Conservation (phyloP, 2,888 invertebrate species). For the Microctonus aethiopoides region DNA sequence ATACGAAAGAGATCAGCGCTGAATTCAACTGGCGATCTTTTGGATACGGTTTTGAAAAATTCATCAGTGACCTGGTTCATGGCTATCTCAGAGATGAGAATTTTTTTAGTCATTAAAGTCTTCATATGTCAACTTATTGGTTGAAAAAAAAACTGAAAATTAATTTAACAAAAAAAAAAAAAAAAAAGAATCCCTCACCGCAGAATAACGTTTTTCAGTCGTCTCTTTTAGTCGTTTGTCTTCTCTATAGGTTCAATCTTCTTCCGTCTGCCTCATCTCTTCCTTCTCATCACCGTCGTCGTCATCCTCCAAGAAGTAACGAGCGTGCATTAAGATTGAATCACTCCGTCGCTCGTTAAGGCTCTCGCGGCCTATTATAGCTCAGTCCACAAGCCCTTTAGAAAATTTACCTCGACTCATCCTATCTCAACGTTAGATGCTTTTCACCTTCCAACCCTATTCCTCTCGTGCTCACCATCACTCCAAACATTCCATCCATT, state of each 20-base stretch:
- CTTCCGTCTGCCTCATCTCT: not conserved
- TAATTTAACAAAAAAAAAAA: not conserved
- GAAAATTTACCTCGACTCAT: slow-evolving; percentile 49
- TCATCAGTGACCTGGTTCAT: slow-evolving; percentile 17
- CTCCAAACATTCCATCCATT: slow-evolving; percentile 45
- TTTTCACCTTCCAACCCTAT: not conserved
- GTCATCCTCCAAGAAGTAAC: slow-evolving; percentile 48
- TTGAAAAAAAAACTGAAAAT: not conserved
- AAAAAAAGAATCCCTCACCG: not conserved
- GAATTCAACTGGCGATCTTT: slow-evolving; percentile 11
- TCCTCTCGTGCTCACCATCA: slow-evolving; percentile 1
- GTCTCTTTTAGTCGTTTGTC: not conserved
- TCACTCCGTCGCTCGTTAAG: slow-evolving; percentile 57
- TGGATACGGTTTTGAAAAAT: slow-evolving; percentile 21
- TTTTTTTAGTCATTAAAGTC: not conserved
- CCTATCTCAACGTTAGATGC: not conserved
- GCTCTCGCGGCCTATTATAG: slow-evolving; percentile 52
- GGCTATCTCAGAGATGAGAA: slow-evolving; percentile 16
- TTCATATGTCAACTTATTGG: not conserved
- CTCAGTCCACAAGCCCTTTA: slow-evolving; percentile 44
- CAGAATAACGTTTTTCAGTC: not conserved
- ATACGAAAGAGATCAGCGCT: not conserved
- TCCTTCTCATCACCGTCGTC: slow-evolving; percentile 26
- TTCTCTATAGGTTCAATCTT: slow-evolving; percentile 1
- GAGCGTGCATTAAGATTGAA: slow-evolving; percentile 59